Conservation (phyloP, 2,113 vertebrate genomes). For the Proteles cristata region DNA sequence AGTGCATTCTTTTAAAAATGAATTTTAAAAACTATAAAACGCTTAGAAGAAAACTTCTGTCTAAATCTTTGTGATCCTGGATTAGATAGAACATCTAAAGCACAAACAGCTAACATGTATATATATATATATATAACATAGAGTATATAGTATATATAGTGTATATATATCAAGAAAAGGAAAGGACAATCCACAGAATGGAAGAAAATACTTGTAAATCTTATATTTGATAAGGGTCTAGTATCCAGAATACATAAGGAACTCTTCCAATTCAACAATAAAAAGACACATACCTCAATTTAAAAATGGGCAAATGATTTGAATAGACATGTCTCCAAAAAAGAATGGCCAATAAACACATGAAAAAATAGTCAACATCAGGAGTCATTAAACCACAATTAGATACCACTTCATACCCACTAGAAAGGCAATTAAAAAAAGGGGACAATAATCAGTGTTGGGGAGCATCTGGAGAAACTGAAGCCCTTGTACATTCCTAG, state of each 20-base stretch:
- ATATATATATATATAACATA: too few relatives aligned
- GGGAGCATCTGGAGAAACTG: not conserved
- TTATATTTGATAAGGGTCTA: not conserved
- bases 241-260: not conserved
- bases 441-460: not conserved
- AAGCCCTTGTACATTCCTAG: not conserved
- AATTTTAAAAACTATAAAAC: not conserved
- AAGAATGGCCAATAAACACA: not conserved
- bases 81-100: not conserved
- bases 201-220: slow-evolving; percentile 37
- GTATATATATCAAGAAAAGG: not conserved
- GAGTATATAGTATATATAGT: too few relatives aligned
- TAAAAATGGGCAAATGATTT: not conserved
- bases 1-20: not conserved
- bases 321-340: not conserved
- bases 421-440: not conserved
- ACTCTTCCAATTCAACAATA: not conserved
- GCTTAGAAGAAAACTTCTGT: not conserved
- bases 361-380: not conserved
- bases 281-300: not conserved
- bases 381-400: not conserved
- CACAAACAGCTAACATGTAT: not conserved
- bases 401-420: not conserved
- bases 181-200: not conserved
- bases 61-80: not conserved